phyloP scores from a whole-genome alignment of 2,113 vertebrate species.

The Gambusia holbrooki region DNA sequence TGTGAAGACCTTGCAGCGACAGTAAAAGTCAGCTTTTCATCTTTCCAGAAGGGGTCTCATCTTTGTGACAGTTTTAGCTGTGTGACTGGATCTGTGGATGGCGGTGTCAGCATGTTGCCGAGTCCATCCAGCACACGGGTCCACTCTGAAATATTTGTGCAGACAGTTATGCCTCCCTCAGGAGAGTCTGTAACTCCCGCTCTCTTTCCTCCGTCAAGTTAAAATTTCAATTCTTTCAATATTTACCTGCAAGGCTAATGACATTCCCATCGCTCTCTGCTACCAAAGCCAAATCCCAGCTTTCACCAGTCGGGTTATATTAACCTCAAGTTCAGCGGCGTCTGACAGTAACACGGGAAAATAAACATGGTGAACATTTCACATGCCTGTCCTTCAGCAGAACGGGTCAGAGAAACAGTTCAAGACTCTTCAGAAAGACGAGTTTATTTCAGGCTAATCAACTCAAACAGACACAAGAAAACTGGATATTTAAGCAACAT shows the following conservation, averaged over 20 bases:
- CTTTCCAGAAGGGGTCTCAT: constrained; percentile 22
- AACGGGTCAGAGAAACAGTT: background rate
- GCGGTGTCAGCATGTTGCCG: constrained; percentile 34
- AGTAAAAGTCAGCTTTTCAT: constrained; percentile 3
- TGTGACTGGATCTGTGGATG: constrained; percentile 9
- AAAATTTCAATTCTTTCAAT: constrained; percentile 23
- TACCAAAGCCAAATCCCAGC: background rate
- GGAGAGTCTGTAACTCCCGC: background rate
- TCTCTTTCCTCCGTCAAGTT: background rate
- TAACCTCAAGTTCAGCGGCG: too few species aligned
- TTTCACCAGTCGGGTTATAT: background rate
- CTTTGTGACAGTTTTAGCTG: constrained; percentile 25
- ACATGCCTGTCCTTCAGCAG: background rate
- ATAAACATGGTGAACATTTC: background rate
- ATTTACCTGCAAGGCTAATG: background rate
- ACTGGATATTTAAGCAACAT: background rate
- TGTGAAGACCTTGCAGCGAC: background rate
- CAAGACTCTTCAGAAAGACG: background rate
- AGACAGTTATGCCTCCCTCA: constrained; percentile 40
- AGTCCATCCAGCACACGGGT: constrained; percentile 12
- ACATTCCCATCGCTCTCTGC: background rate
- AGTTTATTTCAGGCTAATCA: background rate
- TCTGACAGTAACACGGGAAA: background rate
- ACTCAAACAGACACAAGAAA: background rate
- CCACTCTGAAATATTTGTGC: constrained; percentile 32